A percentile compares a stretch with the other conserved stretches of the same genome.
phyloP scores from a whole-genome alignment of 2,113 vertebrate genomes.

The Limanda limanda region DNA sequence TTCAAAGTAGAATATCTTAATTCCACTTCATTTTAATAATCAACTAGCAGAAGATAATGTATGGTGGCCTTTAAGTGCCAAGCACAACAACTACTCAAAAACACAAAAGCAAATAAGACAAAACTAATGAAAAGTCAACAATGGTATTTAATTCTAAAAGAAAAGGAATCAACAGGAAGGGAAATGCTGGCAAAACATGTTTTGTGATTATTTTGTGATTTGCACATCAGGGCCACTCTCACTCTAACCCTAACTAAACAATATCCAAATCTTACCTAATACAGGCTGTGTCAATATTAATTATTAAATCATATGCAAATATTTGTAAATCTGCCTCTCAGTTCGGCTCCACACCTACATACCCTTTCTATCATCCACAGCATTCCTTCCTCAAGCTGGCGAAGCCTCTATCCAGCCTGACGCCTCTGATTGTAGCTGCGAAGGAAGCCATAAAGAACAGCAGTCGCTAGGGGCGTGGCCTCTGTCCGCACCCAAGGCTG shows the following conservation, averaged over 20 bases:
- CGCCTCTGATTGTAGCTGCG: slow-evolving; percentile 97
- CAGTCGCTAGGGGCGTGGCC: slow-evolving; percentile 87
- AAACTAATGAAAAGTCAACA: no score
- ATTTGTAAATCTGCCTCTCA: neutral
- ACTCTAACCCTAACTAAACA: no score
- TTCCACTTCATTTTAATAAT: no score
- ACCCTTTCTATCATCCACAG: slow-evolving; percentile 76
- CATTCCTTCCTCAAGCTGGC: slow-evolving; percentile 99
- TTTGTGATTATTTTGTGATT: no score
- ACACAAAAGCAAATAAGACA: no score
- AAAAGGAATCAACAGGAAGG: no score
- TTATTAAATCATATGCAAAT: neutral
- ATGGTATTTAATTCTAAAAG: no score
- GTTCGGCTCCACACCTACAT: neutral
- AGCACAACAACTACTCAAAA: no score
- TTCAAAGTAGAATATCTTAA: no score
- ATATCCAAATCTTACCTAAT: neutral
- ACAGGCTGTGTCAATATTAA: neutral
- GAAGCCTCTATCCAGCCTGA: slow-evolving; percentile 98
- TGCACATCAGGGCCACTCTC: no score
- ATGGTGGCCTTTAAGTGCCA: no score
- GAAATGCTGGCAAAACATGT: no score
- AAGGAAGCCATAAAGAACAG: slow-evolving; percentile 99
- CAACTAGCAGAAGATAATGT: neutral
- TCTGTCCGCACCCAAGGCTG: slow-evolving; percentile 65